Evolutionary conservation across 2,888 invertebrate genomes (phyloP).

Genomic region (Drosophila phalerata): DNA sequence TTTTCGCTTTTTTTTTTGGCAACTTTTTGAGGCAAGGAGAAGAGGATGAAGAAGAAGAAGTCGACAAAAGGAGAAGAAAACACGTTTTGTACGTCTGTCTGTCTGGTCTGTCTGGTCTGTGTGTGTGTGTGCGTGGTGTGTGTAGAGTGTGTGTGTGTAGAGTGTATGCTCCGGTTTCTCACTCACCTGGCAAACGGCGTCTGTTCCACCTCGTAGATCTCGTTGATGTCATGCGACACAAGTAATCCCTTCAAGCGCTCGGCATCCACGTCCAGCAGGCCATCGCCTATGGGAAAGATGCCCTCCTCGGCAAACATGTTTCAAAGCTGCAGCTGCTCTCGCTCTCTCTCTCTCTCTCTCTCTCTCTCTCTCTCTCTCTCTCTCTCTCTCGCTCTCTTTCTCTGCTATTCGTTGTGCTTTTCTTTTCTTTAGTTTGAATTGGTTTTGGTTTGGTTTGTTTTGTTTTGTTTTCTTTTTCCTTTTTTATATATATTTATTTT

Average conservation of each 20-base stretch:
- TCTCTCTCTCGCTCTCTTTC: constrained; percentile 16
- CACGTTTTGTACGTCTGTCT: constrained; percentile 33
- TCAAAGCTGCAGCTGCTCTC: constrained; percentile 64
- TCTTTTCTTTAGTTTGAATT: constrained; percentile 21
- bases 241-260: constrained; percentile 89
- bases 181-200: constrained; percentile 94
- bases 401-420: constrained; percentile 37
- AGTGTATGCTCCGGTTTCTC: constrained; percentile 38
- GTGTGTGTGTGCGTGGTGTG: not conserved
- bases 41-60: not conserved
- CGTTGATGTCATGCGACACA: constrained; percentile 90
- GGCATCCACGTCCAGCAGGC: constrained; percentile 90
- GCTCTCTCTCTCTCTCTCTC: constrained; percentile 21
- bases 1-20: constrained; percentile 68
- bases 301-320: constrained; percentile 85
- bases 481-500: constrained; percentile 11
- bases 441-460: constrained; percentile 37
- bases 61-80: constrained; percentile 23
- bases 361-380: constrained; percentile 17
- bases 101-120: not conserved
- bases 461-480: constrained; percentile 22
- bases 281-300: constrained; percentile 87
- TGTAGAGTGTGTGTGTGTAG: no score
- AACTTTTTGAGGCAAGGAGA: constrained; percentile 37
- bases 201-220: constrained; percentile 92